Percentiles rank a stretch among this genome's conserved stretches.
phyloP scores from a whole-genome alignment of 2,113 vertebrate genomes.

The Coregonus clupeaformis region DNA sequence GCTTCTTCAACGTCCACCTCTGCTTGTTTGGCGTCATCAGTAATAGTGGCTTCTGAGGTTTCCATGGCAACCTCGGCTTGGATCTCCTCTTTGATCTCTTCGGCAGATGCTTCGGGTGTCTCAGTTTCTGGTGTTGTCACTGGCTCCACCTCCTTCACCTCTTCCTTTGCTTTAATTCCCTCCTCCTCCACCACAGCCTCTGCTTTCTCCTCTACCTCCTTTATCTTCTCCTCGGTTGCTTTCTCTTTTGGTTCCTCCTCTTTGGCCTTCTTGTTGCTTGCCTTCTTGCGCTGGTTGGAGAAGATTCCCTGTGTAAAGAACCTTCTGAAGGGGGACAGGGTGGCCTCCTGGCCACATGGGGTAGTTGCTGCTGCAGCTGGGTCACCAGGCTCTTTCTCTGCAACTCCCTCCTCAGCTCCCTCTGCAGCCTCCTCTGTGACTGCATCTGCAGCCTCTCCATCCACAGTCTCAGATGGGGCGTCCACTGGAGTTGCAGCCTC shows the following conservation, averaged over 20 bases:
- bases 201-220: conserved; percentile 60
- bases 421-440: conserved; percentile 47
- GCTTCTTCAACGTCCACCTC: conserved; percentile 45
- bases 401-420: conserved; percentile 30
- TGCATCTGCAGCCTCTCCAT: conserved; percentile 33
- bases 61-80: conserved; percentile 9
- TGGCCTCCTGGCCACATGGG: conserved; percentile 69
- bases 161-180: conserved; percentile 31
- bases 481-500: conserved; percentile 29
- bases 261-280: conserved; percentile 86
- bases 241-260: conserved; percentile 80
- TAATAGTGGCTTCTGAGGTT: conserved; percentile 17
- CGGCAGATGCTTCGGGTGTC: conserved; percentile 3
- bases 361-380: conserved; percentile 52
- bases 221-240: conserved; percentile 44
- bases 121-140: conserved; percentile 28
- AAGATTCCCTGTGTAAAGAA: conserved; percentile 88
- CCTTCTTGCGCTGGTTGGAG: conserved; percentile 89
- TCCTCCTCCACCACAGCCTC: conserved; percentile 47
- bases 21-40: conserved; percentile 52
- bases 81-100: conserved; percentile 26
- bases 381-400: conserved; percentile 66
- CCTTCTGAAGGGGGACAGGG: conserved; percentile 85
- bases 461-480: conserved; percentile 44
- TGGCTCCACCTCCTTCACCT: conserved; percentile 44